Base-by-base conservation (phyloP, 2,797 vertebrate species). In the Rousettus madagascariensis region DNA sequence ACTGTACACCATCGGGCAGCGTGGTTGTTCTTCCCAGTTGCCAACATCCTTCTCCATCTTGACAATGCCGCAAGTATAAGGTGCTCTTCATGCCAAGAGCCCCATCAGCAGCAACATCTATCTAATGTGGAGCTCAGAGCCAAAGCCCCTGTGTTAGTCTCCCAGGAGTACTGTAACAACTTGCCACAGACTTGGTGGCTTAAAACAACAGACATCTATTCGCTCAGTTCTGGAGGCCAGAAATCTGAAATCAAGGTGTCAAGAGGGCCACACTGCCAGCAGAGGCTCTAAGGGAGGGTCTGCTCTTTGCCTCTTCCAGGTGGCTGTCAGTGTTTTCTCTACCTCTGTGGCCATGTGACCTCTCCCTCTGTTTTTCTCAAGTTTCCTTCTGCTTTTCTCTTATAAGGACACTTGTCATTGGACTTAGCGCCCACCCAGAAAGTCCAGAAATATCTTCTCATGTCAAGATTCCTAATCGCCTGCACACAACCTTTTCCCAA, bases 101-200 rank as follows among this genome's bases (percentile, higher is more conserved):
- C 26, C 43, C n/a, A 0, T 51, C 17, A 46, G 61, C 15, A 7
- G 59, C 59, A 61, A 43, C 36, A 71, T 57, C 65, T 55, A 72
- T 57, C 69, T 43, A 59, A n/a, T 0, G 0, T 20, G 38, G 57
- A 36, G 26, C 59, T 20, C 74, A 74, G 38, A 86, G 53, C 53
- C 46, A 26, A 94, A 36, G 68, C n/a, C 10, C 15, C 9, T 26
- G 19, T 38, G 5, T 72, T 93, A 3, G 5, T 17, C 26, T 96
- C 22, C 80, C 28, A 19, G 84, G 75, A 38, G 6, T 2, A 4
- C 36, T 10, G 0, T 46, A 43, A 69, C 41, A n/a, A 72, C 49
- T 61, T 4, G 2, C 57, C 28, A 43, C 26, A 61, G n/a, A 30
- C 46, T 17, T 16, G 4, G 30, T 3, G 24, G 11, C 22, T 41